A percentile compares a stretch with the other conserved stretches of the same genome.
Evolutionary conservation across 2,888 invertebrate genomes (phyloP).

Genomic region (Arrhopalites spinosus): DNA sequence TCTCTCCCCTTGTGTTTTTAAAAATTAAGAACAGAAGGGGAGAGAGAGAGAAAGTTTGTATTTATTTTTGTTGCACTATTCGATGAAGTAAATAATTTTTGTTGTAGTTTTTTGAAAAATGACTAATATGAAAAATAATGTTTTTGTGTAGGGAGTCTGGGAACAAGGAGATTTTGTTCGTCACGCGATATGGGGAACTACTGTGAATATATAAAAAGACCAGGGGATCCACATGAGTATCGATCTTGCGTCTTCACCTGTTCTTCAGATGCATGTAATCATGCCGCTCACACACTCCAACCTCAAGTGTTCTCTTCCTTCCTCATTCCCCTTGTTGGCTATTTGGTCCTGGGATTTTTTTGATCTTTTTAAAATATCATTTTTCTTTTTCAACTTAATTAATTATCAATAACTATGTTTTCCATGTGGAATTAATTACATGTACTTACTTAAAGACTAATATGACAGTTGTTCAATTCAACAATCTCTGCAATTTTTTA

Average conservation of each 20-base stretch:
- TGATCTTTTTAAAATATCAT: no score
- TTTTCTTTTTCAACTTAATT: neutral
- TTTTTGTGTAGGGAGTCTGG: slow-evolving; percentile 74
- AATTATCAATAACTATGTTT: neutral
- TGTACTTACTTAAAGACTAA: no score
- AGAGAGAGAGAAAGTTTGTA: neutral
- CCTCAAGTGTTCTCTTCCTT: neutral
- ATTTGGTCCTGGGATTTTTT: neutral
- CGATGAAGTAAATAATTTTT: no score
- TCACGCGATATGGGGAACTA: slow-evolving; percentile 84
- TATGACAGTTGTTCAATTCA: no score
- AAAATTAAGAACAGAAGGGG: neutral
- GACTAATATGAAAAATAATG: neutral
- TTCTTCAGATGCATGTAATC: slow-evolving; percentile 80
- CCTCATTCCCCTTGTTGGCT: neutral
- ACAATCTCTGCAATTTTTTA: no score
- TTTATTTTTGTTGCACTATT: neutral
- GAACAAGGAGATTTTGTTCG: slow-evolving; percentile 85
- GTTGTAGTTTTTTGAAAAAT: no score
- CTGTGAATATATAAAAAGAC: slow-evolving; percentile 75
- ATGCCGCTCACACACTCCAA: slow-evolving; percentile 58
- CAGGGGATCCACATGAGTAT: slow-evolving; percentile 82
- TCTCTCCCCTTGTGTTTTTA: neutral
- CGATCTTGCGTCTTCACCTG: slow-evolving; percentile 89
- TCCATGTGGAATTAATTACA: no score